Evolutionary conservation across 1,140 invertebrate species (phyloP), one percentile per base, ranked within the genome.

Genomic region (Rhyzopertha dominica): DNA sequence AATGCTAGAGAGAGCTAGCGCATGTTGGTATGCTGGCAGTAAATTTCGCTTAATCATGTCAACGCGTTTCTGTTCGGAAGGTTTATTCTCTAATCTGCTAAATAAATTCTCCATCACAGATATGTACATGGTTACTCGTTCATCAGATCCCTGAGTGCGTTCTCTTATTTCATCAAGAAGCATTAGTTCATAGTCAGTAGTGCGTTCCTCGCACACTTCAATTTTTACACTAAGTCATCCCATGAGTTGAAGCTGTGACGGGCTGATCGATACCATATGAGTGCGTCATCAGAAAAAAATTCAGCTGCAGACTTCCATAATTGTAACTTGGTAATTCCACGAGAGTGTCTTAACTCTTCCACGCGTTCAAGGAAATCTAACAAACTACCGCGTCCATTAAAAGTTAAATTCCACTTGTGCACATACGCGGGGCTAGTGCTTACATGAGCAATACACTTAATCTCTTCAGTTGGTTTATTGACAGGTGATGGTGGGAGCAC

Each of bases 1-100:
- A 10, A 32, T 14, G 5, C 5, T 13, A 8, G 7, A 5, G 9
- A 37, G n/a, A 1, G 18, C 35, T 18, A 37, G 19, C 5, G 7
- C 8, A n/a, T 9, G 16, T 22, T 37, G 30, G 3, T 17, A 32
- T 1, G 9, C 53, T 13, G 59, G 59, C 7, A 52, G 26, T 4
- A 61, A 52, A 31, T 59, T 61, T 36, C 58, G 56, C 10, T 19
- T 14, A 47, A 59, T 14, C 10, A 57, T 56, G 31, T 56, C 50
- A 0, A 61, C 30, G 25, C 52, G 43, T 0, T 56, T 53, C 12
- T 49, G 42, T n/a, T 53, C 46, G 3, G 37, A 19, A 4, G 52
- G 3, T 0, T 17, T 0, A 9, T 51, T 47, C 7, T 40, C 35
- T 16, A 62, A 16, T 10, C 55, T 34, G 1, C 54, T 51, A 28